A percentile compares a stretch with the other conserved stretches of the same genome.
These are phyloP conservation scores for Steinernema hermaphroditum DNA, from an alignment of 2,888 invertebrate genomes.

Conservation along the genomic window DNA sequence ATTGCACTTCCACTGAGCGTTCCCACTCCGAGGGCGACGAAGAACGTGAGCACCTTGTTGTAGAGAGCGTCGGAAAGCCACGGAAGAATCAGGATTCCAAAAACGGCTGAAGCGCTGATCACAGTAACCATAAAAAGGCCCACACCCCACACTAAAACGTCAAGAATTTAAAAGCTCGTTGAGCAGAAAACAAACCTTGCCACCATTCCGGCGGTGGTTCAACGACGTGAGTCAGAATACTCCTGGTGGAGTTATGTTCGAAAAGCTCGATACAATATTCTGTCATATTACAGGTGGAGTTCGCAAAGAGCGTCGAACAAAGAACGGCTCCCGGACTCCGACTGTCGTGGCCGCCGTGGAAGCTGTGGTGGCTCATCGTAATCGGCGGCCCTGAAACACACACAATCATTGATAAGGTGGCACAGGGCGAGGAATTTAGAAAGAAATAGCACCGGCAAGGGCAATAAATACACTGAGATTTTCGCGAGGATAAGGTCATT, in stretches of 20 bases:
- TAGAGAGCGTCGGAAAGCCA: background rate
- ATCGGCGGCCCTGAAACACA: background rate
- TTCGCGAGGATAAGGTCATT: too few relatives aligned
- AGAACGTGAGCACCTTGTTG: constrained; percentile 67
- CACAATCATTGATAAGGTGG: background rate
- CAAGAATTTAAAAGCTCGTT: too few relatives aligned
- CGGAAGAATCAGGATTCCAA: background rate
- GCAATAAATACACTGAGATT: background rate
- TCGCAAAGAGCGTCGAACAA: constrained; percentile 4
- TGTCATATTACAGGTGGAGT: background rate
- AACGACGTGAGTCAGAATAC: background rate
- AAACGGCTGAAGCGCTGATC: constrained; percentile 1
- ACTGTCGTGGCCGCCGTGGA: background rate
- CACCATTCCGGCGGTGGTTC: background rate
- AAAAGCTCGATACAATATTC: constrained; percentile 7
- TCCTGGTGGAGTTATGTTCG: background rate
- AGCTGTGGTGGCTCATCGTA: background rate
- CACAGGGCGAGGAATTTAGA: background rate
- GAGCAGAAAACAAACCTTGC: constrained; percentile 11
- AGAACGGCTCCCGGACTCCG: background rate
- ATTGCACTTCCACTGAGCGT: constrained; percentile 72
- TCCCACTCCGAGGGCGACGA: constrained; percentile 74
- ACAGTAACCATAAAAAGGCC: constrained; percentile 4
- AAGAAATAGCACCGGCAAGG: background rate
- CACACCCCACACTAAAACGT: constrained; percentile 7